phyloP scores from a whole-genome alignment of 1,140 invertebrate genomes.

The Dendrolimus punctatus region DNA sequence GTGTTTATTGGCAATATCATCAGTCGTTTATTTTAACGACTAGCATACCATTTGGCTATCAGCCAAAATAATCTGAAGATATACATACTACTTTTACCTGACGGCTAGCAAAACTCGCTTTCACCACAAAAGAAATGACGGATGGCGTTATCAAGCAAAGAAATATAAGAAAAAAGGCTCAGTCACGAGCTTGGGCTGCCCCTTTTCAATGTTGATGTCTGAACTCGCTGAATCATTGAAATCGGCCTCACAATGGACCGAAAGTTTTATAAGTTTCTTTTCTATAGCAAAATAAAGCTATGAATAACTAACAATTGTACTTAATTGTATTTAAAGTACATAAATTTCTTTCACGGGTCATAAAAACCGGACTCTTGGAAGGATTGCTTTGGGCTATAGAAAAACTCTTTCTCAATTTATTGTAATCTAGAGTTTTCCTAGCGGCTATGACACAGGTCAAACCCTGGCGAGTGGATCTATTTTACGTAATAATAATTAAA shows the following conservation, averaged over 20 bases:
- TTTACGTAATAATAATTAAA: too few relatives aligned
- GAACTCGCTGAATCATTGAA: constrained; percentile 3
- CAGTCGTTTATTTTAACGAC: too few relatives aligned
- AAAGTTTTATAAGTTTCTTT: constrained; percentile 1
- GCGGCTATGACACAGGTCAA: too few relatives aligned
- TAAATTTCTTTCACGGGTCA: too few relatives aligned
- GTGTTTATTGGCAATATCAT: too few relatives aligned
- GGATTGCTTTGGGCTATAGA: too few relatives aligned
- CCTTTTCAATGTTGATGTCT: constrained; percentile 2
- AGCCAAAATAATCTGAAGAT: constrained; percentile 1
- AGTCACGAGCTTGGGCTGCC: constrained; percentile 8
- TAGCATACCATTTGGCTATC: neutral
- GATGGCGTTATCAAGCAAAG: constrained; percentile 11
- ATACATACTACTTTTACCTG: constrained; percentile 1
- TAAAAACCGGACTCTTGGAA: too few relatives aligned
- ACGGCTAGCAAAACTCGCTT: constrained; percentile 4
- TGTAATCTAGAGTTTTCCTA: too few relatives aligned
- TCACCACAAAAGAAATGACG: constrained; percentile 11
- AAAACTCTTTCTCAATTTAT: too few relatives aligned
- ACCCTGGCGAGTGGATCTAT: too few relatives aligned
- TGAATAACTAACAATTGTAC: neutral
- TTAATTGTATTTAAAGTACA: too few relatives aligned
- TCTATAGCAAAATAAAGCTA: neutral
- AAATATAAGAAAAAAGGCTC: constrained; percentile 3
- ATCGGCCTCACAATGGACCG: neutral